phyloP scores from a whole-genome alignment of 2,113 vertebrate genomes.

The Nanger granti region DNA sequence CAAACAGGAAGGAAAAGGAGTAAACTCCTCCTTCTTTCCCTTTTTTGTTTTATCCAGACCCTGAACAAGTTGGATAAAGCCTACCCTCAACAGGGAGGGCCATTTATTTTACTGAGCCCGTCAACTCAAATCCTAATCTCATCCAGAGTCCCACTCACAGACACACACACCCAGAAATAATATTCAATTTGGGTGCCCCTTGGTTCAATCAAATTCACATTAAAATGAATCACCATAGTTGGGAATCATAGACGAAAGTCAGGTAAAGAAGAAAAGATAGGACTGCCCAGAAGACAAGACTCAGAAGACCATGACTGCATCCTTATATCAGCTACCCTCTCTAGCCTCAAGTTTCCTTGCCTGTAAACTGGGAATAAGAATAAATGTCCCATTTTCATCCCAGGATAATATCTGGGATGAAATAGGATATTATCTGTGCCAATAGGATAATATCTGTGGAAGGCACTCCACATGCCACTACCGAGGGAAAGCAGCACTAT shows the following conservation, averaged over 20 bases:
- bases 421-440: too few species aligned
- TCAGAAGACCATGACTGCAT: not conserved
- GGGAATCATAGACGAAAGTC: not conserved
- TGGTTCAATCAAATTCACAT: not conserved
- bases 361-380: not conserved
- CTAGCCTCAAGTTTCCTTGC: not conserved
- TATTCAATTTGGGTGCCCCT: not conserved
- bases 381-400: not conserved
- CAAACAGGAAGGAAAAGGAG: not conserved
- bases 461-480: not conserved
- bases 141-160: not conserved
- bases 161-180: not conserved
- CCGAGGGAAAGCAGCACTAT: constrained; percentile 23
- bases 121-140: not conserved
- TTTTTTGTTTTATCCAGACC: not conserved
- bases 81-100: not conserved
- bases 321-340: not conserved
- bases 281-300: not conserved
- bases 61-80: not conserved
- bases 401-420: too few species aligned
- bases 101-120: not conserved
- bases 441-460: not conserved
- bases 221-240: not conserved
- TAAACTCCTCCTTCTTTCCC: not conserved
- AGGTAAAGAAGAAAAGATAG: not conserved